Evolutionary conservation across 2,797 vertebrate species (phyloP).

Genomic region (Tenualosa thibaudeaui): DNA sequence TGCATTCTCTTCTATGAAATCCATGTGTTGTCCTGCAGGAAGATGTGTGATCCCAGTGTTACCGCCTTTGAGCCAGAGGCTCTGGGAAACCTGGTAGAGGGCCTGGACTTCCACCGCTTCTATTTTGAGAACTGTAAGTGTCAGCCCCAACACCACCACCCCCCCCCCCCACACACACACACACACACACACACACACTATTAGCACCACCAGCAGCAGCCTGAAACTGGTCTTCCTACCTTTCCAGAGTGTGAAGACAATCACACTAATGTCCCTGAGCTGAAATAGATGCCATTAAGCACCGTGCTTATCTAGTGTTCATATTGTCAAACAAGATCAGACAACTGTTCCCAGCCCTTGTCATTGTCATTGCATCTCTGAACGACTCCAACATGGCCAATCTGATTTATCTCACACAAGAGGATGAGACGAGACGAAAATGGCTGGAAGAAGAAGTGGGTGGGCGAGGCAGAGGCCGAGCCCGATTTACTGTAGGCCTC

Average conservation of each 20-base stretch:
- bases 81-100: constrained; percentile 95
- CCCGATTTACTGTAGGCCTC: neutral
- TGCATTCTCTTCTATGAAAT: neutral
- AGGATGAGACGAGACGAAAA: neutral
- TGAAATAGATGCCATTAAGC: neutral
- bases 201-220: neutral
- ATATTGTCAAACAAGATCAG: neutral
- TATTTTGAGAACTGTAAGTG: constrained; percentile 98
- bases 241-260: neutral
- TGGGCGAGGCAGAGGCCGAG: neutral
- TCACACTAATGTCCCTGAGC: neutral
- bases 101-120: constrained; percentile 96
- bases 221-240: neutral
- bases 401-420: neutral
- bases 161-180: neutral
- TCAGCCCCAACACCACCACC: neutral
- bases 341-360: neutral
- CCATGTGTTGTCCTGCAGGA: constrained; percentile 70
- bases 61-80: constrained; percentile 97
- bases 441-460: neutral
- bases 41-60: constrained; percentile 97
- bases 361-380: neutral
- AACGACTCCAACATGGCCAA: neutral
- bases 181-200: neutral
- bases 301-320: neutral